Percentiles rank a stretch among this genome's conserved stretches.
Evolutionary conservation across 2,888 invertebrate species (phyloP).

Genomic region (Drosophila robusta): DNA sequence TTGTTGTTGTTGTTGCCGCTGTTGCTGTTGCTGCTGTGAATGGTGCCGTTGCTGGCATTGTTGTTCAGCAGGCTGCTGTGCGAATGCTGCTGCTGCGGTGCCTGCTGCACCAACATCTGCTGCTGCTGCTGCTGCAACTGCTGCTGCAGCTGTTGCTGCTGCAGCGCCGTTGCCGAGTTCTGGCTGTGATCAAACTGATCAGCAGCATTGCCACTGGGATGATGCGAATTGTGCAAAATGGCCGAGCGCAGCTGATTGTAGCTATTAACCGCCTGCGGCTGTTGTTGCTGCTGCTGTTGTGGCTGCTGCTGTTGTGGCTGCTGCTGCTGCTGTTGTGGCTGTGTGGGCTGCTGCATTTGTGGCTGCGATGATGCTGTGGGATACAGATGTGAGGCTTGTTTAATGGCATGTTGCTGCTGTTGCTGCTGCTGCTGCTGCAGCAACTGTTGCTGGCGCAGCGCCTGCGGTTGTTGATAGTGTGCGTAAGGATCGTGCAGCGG

Average conservation of each 20-base stretch:
- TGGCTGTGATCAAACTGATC: slow-evolving; percentile 54
- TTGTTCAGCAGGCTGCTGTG: slow-evolving; percentile 49
- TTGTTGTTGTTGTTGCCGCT: slow-evolving; percentile 58
- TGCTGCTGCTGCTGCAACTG: slow-evolving; percentile 42
- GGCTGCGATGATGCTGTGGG: slow-evolving; percentile 77
- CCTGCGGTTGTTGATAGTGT: slow-evolving; percentile 72
- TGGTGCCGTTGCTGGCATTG: slow-evolving; percentile 59
- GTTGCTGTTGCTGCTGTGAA: slow-evolving; percentile 50
- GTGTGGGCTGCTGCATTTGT: slow-evolving; percentile 32
- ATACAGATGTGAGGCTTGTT: slow-evolving; percentile 85
- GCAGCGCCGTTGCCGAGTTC: slow-evolving; percentile 47
- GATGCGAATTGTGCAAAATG: slow-evolving; percentile 84
- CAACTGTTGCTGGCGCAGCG: slow-evolving; percentile 76
- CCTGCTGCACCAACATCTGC: slow-evolving; percentile 20
- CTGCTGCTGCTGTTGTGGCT: slow-evolving; percentile 75
- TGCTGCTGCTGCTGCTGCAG: slow-evolving; percentile 69
- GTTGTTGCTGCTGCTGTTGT: slow-evolving; percentile 79
- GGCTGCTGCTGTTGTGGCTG: slow-evolving; percentile 81
- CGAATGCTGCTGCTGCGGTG: slow-evolving; percentile 56
- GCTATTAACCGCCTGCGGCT: slow-evolving; percentile 75
- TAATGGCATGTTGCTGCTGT: slow-evolving; percentile 77
- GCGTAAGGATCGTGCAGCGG: slow-evolving; percentile 68
- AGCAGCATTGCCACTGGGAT: slow-evolving; percentile 82
- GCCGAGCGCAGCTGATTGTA: slow-evolving; percentile 84
- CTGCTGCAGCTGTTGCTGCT: slow-evolving; percentile 35